Base-by-base conservation (phyloP, 2,888 invertebrate genomes). In the Pilophorus perplexus region DNA sequence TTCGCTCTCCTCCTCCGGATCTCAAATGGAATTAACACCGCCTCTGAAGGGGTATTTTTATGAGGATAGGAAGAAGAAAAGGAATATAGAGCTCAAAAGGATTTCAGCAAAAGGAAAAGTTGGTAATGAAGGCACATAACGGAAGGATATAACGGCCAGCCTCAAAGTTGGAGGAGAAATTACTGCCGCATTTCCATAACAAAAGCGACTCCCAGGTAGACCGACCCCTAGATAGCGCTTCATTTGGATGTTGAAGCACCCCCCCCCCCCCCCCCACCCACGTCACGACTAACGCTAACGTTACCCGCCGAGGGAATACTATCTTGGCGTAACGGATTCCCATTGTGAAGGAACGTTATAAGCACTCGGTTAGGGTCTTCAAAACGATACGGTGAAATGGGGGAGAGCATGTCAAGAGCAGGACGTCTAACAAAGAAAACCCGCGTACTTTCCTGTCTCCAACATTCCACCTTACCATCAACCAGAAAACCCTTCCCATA, bases 101-200 rank as follows among this genome's bases (percentile, higher is more conserved):
- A 59, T 59, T 52, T 59, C 16, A 40, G 22, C n/a, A n/a, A 40
- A 42, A 27, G 27, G 59, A 42, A n/a, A 25, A 42, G 27, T 33
- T 55, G 33, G 27, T 40, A 42, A 59, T 42, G 40, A 25, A 59
- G 27, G 59, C 23, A 42, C 59, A 44, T 59, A 59, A 59, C 59
- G 59, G 59, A 59, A 59, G 42, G 16, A 59, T 59, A 23, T 59
- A 59, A 42, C 59, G 42, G 27, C 42, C 44, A 42, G 59, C 59
- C 42, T 59, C 59, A 59, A 59, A 59, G 59, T 59, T 59, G 27
- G 59, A 59, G 59, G 59, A 23, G 42, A 40, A 59, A 59, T 59
- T 59, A 59, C 59, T 23, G 38, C 59, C 23, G 59, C 14, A 59
- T 59, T 59, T 59, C 59, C 59, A 59, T 59, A 59, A 59, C 59